Evolutionary conservation across 2,113 vertebrate species (phyloP).

Genomic region (Oophaga pumilio): DNA sequence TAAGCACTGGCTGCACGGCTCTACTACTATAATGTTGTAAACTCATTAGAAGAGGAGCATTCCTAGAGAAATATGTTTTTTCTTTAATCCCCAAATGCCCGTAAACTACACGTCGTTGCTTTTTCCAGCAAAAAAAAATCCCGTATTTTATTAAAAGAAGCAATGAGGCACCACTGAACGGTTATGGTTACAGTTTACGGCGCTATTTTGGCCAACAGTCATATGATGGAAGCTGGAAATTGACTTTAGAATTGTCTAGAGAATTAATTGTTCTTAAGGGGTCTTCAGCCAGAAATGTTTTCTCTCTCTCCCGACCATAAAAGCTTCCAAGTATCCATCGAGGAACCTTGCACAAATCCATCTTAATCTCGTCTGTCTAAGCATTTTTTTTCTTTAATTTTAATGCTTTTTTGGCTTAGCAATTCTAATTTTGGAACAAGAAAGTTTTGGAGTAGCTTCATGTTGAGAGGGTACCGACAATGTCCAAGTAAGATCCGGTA

Average conservation of each 20-base stretch:
- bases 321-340: background rate
- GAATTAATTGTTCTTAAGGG: constrained; percentile 2
- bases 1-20: background rate
- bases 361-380: background rate
- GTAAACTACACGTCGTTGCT: background rate
- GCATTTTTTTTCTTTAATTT: background rate
- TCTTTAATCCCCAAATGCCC: constrained; percentile 23
- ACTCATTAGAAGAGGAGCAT: constrained; percentile 45
- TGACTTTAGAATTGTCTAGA: background rate
- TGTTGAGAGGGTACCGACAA: no score
- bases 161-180: background rate
- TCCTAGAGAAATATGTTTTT: constrained; percentile 34
- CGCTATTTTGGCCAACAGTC: background rate
- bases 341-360: background rate
- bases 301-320: background rate
- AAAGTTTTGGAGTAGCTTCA: background rate
- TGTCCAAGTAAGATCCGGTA: no score
- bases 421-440: background rate
- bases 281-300: background rate
- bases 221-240: background rate
- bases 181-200: background rate
- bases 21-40: constrained; percentile 42
- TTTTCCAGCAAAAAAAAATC: background rate
- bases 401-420: background rate
- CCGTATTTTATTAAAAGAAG: background rate